Evolutionary conservation across 2,888 invertebrate species (phyloP).

Genomic region (Pammene aurita): DNA sequence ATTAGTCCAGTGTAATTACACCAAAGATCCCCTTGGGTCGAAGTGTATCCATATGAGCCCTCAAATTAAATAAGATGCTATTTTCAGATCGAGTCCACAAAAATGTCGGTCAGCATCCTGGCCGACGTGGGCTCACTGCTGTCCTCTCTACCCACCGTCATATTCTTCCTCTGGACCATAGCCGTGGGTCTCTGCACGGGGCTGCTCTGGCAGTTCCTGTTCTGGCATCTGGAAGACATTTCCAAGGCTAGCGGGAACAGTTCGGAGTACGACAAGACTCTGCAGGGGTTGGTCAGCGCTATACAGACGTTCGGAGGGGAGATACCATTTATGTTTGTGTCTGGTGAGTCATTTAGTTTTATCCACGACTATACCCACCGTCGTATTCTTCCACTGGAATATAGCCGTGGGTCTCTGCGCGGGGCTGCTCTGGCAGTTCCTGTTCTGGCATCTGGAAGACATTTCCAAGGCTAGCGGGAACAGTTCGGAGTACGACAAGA

Average conservation of each 20-base stretch:
- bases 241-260: slow-evolving; percentile 75
- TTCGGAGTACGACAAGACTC: slow-evolving; percentile 85
- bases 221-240: slow-evolving; percentile 92
- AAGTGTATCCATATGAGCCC: no score
- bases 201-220: slow-evolving; percentile 93
- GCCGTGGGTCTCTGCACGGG: slow-evolving; percentile 93
- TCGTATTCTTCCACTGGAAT: slow-evolving; percentile 91
- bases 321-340: slow-evolving; percentile 93
- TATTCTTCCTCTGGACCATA: slow-evolving; percentile 92
- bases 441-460: slow-evolving; percentile 93
- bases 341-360: slow-evolving; percentile 74
- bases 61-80: neutral
- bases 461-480: slow-evolving; percentile 80
- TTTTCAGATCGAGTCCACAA: slow-evolving; percentile 85
- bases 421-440: slow-evolving; percentile 93
- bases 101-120: slow-evolving; percentile 86
- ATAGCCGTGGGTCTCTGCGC: slow-evolving; percentile 92
- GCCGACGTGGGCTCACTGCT: slow-evolving; percentile 87
- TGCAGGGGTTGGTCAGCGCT: slow-evolving; percentile 89
- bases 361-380: slow-evolving; percentile 86
- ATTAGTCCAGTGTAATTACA: no score
- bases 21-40: no score
- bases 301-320: slow-evolving; percentile 93
- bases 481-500: slow-evolving; percentile 85
- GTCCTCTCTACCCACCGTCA: slow-evolving; percentile 85